Evolutionary conservation across 2,888 invertebrate species (phyloP), one percentile per base, ranked within the genome.

Genomic region (Callyntrura sp.): DNA sequence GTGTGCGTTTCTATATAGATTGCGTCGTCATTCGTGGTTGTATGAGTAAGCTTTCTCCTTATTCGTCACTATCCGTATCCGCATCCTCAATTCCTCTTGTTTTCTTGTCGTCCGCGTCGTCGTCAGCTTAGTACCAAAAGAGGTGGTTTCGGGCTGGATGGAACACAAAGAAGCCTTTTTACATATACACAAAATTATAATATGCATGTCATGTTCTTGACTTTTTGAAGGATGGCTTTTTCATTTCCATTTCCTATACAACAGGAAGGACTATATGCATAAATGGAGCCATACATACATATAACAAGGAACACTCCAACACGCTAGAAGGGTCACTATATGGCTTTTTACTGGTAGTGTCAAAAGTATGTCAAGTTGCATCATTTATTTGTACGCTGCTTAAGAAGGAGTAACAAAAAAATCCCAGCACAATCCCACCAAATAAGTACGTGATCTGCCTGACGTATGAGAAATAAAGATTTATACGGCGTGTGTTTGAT

Each of bases 331-430:
- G 35, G 35, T 35, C 6, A 35, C 35, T 35, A 35, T 6, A 35
- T 35, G 35, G 35, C 35, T 35, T 35, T 35, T 35, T 35, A 4
- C 25, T 28, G 14, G 14, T 43, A 20, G 45, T 70, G 70, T 45
- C 68, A 68, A 70, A 70, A 43, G 70, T 70, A 70, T 70, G 70
- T 70, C 70, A 70, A 45, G 45, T 45, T 70, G 45, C 70, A 70
- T 70, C 70, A 70, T 70, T 70, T 68, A 68, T 68, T 51, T 51
- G 1, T 35, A 35, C 35, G 35, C 35, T 35, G 35, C 14, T 62
- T 62, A 14, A 35, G 35, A 35, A 62, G 35, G 35, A 51, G 51
- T 9, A 51, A 51, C 35, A 35, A 35, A 35, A 35, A 35, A n/a
- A 35, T 2, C 35, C 35, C 35, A 35, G 35, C 51, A 35, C 62